phyloP scores from a whole-genome alignment of 2,113 vertebrate genomes.

The Oreochromis aureus region DNA sequence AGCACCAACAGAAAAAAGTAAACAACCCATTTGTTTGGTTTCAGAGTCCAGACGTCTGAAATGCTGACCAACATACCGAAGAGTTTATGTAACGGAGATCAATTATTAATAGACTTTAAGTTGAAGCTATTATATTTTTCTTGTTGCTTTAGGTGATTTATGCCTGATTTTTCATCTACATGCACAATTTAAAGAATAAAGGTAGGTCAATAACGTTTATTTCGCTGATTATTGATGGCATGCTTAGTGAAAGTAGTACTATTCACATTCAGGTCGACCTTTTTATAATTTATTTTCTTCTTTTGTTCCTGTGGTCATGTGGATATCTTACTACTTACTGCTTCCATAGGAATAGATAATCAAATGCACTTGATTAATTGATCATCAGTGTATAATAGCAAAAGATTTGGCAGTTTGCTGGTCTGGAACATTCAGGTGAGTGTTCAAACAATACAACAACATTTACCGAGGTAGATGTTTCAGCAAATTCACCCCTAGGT shows the following conservation, averaged over 20 bases:
- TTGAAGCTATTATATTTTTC: neutral
- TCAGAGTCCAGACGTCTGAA: slow-evolving; percentile 14
- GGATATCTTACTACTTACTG: neutral
- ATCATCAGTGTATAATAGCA: neutral
- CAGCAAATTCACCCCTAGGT: neutral
- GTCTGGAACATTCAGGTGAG: neutral
- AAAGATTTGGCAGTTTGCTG: neutral
- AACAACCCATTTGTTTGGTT: slow-evolving; percentile 8
- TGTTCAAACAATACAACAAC: neutral
- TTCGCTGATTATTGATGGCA: neutral
- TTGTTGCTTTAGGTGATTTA: neutral
- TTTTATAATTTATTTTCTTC: neutral
- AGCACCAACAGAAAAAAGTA: neutral
- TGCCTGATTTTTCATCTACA: neutral
- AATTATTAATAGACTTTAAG: neutral
- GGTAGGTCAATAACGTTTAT: neutral
- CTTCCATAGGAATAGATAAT: neutral
- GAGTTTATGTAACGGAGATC: neutral
- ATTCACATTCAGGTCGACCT: neutral
- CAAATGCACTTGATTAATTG: neutral
- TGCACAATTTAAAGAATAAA: neutral
- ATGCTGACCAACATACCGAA: neutral
- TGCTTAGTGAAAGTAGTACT: neutral
- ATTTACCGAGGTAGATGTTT: neutral
- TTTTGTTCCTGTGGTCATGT: neutral